Evolutionary conservation across 2,797 vertebrate genomes (phyloP).

Genomic region (Sitta carolinensis): DNA sequence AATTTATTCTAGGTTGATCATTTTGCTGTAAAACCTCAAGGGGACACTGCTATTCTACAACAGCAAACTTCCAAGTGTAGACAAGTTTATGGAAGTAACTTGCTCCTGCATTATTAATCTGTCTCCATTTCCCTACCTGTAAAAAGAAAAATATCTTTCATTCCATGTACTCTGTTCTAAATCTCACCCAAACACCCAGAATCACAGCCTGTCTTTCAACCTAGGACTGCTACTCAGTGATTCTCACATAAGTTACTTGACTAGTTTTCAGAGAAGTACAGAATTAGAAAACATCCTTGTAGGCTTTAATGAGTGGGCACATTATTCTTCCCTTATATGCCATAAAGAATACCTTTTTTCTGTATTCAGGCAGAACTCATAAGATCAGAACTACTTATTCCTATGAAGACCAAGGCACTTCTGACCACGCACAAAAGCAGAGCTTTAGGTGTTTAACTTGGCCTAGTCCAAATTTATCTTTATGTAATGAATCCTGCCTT

Average conservation of each 20-base stretch:
- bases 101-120: background rate
- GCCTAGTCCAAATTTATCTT: slow-evolving; percentile 5
- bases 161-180: background rate
- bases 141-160: background rate
- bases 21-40: slow-evolving; percentile 33
- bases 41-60: background rate
- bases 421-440: background rate
- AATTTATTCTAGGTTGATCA: background rate
- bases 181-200: background rate
- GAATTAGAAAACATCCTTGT: background rate
- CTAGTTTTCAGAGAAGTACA: background rate
- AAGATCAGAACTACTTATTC: background rate
- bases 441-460: slow-evolving; percentile 5
- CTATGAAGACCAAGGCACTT: background rate
- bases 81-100: background rate
- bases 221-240: background rate
- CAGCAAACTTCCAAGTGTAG: background rate
- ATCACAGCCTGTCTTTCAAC: background rate
- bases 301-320: background rate
- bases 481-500: background rate
- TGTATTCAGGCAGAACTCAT: background rate
- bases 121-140: background rate
- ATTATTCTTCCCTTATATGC: background rate
- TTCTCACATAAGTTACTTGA: background rate
- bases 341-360: background rate